Conservation (phyloP, 2,888 invertebrate species). For the Biston betularia region DNA sequence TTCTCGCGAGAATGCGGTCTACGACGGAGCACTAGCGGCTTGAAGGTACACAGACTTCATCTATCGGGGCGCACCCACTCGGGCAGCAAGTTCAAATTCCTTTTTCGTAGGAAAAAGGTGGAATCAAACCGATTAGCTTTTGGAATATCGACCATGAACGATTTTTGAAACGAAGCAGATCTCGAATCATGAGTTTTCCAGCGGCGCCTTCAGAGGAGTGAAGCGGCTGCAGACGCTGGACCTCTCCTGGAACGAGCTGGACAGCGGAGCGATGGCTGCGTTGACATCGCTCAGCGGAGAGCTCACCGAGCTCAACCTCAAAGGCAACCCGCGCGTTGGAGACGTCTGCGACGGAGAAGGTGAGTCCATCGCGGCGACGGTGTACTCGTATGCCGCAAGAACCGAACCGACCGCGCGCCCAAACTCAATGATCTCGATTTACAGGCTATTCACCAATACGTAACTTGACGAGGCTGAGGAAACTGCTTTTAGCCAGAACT, state of each 20-base stretch:
- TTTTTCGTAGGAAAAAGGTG: no score
- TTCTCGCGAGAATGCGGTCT: no score
- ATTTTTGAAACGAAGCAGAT: background rate
- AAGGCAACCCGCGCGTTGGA: slow-evolving; percentile 1
- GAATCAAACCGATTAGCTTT: no score
- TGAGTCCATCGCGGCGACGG: background rate
- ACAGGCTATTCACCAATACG: background rate
- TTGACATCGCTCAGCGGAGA: background rate
- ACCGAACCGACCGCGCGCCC: no score
- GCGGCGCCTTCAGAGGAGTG: background rate
- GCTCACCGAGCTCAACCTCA: background rate
- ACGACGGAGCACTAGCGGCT: no score
- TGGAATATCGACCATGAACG: no score
- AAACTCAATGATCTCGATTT: background rate
- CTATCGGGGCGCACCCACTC: no score
- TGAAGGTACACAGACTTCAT: no score
- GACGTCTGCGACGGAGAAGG: slow-evolving; percentile 1
- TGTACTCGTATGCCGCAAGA: background rate
- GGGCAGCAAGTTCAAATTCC: no score
- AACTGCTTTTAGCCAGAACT: slow-evolving; percentile 16
- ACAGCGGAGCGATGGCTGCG: background rate
- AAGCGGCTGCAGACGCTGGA: background rate
- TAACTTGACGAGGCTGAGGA: background rate
- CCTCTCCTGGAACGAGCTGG: slow-evolving; percentile 14
- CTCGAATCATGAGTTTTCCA: no score